Conservation (phyloP, 2,888 invertebrate genomes). For the Lasiommata megera region DNA sequence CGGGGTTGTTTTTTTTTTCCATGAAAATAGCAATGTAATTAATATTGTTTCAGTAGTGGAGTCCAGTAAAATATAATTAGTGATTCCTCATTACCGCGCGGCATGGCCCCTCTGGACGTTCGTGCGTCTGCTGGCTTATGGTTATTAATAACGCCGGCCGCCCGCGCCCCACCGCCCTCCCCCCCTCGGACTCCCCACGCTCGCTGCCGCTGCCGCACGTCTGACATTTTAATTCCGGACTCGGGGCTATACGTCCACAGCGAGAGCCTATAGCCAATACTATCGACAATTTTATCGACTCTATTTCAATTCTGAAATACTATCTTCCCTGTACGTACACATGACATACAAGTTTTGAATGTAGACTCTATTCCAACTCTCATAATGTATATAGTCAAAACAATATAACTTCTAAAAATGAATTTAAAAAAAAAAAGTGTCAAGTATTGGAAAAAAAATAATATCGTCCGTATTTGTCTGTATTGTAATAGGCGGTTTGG, state of each 20-base stretch:
- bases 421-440: not conserved
- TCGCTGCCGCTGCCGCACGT: constrained; percentile 63
- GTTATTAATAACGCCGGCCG: constrained; percentile 78
- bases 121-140: constrained; percentile 81
- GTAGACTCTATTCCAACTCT: not conserved
- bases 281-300: constrained; percentile 73
- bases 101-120: constrained; percentile 80
- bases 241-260: constrained; percentile 63
- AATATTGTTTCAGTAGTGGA: constrained; percentile 67
- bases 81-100: constrained; percentile 80
- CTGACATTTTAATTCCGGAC: constrained; percentile 81
- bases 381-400: not conserved
- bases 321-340: not conserved
- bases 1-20: constrained; percentile 23
- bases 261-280: constrained; percentile 46
- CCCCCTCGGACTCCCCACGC: constrained; percentile 61
- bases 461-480: not conserved
- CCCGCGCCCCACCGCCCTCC: constrained; percentile 52
- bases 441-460: not conserved
- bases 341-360: constrained; percentile 12
- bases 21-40: constrained; percentile 49
- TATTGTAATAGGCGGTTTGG: constrained; percentile 21
- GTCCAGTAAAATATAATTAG: constrained; percentile 81
- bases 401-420: not conserved
- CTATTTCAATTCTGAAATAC: constrained; percentile 34